phyloP scores from a whole-genome alignment of 2,113 vertebrate species.

The Nettapus auritus region DNA sequence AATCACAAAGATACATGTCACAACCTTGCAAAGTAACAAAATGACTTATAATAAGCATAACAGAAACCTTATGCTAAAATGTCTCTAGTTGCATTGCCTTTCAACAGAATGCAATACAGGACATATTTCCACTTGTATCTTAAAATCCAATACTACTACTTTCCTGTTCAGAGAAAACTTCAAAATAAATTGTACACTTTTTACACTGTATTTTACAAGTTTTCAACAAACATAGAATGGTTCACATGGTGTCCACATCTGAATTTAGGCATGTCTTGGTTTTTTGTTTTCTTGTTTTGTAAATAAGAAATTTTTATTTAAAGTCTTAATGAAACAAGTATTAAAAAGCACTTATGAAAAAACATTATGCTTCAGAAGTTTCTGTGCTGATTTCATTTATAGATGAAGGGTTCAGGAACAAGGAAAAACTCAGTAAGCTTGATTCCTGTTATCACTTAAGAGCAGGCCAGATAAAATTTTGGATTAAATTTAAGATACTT shows the following conservation, averaged over 20 bases:
- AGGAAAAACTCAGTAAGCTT: not conserved
- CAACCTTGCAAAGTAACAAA: constrained; percentile 2
- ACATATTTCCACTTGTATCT: not conserved
- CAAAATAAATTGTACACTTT: not conserved
- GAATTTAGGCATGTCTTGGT: not conserved
- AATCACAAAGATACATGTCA: not conserved
- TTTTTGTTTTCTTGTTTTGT: not conserved
- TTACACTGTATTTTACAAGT: not conserved
- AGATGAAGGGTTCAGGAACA: not conserved
- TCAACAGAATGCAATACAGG: not conserved
- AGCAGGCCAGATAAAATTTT: not conserved
- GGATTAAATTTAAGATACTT: constrained; percentile 4
- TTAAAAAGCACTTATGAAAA: not conserved
- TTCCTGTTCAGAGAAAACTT: not conserved
- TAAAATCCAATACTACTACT: not conserved
- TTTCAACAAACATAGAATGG: not conserved
- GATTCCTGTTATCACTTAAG: not conserved
- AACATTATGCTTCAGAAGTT: not conserved
- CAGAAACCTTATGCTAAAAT: not conserved
- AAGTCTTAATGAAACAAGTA: not conserved
- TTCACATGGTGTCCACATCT: not conserved
- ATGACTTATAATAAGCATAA: not conserved
- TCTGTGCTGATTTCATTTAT: not conserved
- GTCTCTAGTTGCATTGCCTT: not conserved
- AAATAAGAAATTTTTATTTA: not conserved